A percentile compares a stretch with the other conserved stretches of the same genome.
Evolutionary conservation across 2,888 invertebrate species (phyloP).

Genomic region (Chirona hameri): DNA sequence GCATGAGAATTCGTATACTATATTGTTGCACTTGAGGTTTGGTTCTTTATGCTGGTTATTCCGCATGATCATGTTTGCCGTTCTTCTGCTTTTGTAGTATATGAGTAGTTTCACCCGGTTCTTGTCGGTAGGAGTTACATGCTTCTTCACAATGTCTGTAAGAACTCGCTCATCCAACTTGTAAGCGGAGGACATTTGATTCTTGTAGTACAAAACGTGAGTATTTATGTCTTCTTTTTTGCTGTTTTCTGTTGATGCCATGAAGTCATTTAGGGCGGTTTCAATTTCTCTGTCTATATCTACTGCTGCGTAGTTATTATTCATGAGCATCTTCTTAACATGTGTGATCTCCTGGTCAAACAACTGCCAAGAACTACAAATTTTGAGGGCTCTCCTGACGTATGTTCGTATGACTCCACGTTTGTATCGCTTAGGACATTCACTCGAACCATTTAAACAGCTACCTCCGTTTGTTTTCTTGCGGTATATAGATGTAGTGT

Average conservation of each 20-base stretch:
- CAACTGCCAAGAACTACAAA: neutral
- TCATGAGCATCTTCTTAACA: neutral
- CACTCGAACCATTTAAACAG: neutral
- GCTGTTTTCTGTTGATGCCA: neutral
- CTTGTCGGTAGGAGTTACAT: too few relatives aligned
- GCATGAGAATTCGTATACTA: too few relatives aligned
- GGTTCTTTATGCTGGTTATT: too few relatives aligned
- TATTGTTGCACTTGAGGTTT: too few relatives aligned
- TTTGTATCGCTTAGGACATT: neutral
- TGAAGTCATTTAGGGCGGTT: neutral
- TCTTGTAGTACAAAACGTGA: too few relatives aligned
- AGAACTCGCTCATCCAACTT: too few relatives aligned
- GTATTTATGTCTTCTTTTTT: too few relatives aligned
- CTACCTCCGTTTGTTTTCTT: neutral
- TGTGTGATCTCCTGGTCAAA: neutral
- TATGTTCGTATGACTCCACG: neutral
- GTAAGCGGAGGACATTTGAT: too few relatives aligned
- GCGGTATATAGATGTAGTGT: neutral
- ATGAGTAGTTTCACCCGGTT: too few relatives aligned
- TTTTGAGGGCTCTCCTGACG: neutral
- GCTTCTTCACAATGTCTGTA: too few relatives aligned
- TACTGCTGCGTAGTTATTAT: neutral
- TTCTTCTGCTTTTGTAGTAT: too few relatives aligned
- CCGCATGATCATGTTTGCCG: too few relatives aligned
- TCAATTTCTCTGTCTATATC: neutral